phyloP scores from a whole-genome alignment of 2,888 invertebrate species.

The Calliopum simillimum region DNA sequence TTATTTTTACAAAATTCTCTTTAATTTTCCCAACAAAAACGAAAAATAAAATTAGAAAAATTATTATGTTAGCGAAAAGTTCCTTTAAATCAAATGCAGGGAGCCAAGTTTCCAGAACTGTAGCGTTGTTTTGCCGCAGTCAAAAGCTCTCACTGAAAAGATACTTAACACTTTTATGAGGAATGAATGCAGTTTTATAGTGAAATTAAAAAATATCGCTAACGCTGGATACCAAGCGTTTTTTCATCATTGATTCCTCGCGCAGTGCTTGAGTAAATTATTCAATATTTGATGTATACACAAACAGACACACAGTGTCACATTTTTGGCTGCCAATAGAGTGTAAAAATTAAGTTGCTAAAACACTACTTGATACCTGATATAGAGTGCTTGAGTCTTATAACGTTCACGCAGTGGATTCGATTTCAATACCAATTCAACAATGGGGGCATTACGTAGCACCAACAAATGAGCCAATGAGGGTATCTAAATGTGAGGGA shows the following conservation, averaged over 20 bases:
- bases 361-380: constrained; percentile 77
- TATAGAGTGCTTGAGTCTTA: constrained; percentile 79
- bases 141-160: too few species aligned
- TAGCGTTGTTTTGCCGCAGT: too few species aligned
- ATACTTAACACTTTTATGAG: too few species aligned
- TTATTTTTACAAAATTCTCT: constrained; percentile 23
- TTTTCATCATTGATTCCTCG: too few species aligned
- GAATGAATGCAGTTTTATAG: too few species aligned
- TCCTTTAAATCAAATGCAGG: background rate
- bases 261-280: too few species aligned
- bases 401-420: constrained; percentile 77
- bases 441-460: constrained; percentile 77
- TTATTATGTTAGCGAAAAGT: background rate
- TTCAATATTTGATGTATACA: too few species aligned
- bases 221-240: too few species aligned
- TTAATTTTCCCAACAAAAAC: background rate
- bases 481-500: constrained; percentile 71
- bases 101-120: too few species aligned
- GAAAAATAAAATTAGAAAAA: background rate
- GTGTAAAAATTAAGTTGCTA: constrained; percentile 19
- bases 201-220: too few species aligned
- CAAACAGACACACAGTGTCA: constrained; percentile 18
- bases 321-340: background rate
- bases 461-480: constrained; percentile 68
- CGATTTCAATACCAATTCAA: constrained; percentile 79